phyloP scores from a whole-genome alignment of 2,113 vertebrate genomes.

The Nibea albiflora region DNA sequence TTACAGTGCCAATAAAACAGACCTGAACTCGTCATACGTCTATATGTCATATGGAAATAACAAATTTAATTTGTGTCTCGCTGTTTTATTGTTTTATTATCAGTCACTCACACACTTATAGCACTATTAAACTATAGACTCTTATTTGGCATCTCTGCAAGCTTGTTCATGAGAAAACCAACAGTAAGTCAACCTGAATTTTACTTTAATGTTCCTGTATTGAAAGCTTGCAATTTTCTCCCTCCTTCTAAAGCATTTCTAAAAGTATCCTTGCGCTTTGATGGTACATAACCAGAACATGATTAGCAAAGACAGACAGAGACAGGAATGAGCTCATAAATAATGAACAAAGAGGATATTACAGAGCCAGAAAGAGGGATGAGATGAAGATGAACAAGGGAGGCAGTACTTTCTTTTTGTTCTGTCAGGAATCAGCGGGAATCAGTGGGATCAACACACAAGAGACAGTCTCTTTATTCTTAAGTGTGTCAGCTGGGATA shows the following conservation, averaged over 20 bases:
- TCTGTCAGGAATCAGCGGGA: conserved; percentile 12
- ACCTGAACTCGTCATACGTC: background rate
- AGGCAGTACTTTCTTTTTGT: conserved; percentile 19
- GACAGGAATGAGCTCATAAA: conserved; percentile 62
- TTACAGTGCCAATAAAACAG: background rate
- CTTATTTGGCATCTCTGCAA: background rate
- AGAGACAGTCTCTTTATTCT: conserved; percentile 20
- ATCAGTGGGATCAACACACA: conserved; percentile 2
- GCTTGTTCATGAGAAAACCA: background rate
- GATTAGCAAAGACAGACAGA: conserved; percentile 38
- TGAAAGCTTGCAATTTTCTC: background rate
- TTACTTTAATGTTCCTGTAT: background rate
- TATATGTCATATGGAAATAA: background rate
- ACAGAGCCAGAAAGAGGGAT: conserved; percentile 14
- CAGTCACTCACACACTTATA: background rate
- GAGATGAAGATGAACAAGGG: background rate
- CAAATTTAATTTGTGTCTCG: background rate
- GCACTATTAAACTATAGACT: background rate
- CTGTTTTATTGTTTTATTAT: background rate
- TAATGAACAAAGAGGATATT: conserved; percentile 51
- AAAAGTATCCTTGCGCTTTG: conserved; percentile 15
- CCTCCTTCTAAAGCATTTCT: conserved; percentile 15
- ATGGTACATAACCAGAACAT: conserved; percentile 41
- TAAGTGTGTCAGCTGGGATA: conserved; percentile 14
- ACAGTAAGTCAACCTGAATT: background rate